Evolutionary conservation across 2,888 invertebrate species (phyloP).

Genomic region (Melolontha melolontha): DNA sequence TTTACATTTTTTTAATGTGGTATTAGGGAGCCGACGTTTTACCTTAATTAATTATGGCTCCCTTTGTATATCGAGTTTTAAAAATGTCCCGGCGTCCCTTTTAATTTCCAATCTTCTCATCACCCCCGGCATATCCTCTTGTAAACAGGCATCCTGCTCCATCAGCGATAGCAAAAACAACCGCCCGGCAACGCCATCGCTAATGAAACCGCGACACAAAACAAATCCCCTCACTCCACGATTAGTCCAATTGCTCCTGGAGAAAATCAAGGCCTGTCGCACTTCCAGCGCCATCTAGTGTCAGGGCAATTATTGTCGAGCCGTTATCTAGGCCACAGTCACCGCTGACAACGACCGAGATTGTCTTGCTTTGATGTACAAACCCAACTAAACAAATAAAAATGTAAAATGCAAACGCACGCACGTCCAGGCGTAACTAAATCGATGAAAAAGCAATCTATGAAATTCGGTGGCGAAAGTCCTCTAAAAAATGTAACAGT

Average conservation of each 20-base stretch:
- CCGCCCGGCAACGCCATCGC: conserved; percentile 27
- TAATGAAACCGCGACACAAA: conserved; percentile 55
- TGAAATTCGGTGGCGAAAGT: too few relatives aligned
- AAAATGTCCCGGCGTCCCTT: too few relatives aligned
- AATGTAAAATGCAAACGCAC: too few relatives aligned
- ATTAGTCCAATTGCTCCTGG: conserved; percentile 54
- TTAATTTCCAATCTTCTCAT: too few relatives aligned
- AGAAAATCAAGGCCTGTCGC: conserved; percentile 11
- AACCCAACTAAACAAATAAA: too few relatives aligned
- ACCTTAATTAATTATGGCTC: too few relatives aligned
- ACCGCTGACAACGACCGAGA: conserved; percentile 5
- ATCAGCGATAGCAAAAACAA: conserved; percentile 31
- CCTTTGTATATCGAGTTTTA: too few relatives aligned
- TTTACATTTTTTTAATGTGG: too few relatives aligned
- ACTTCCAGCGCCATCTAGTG: conserved; percentile 15
- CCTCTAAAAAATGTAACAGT: too few relatives aligned
- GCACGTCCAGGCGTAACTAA: too few relatives aligned
- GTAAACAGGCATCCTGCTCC: conserved; percentile 16
- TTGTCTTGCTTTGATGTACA: neutral
- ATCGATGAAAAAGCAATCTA: too few relatives aligned
- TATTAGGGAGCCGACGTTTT: too few relatives aligned
- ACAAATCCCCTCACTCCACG: conserved; percentile 48
- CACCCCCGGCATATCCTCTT: neutral
- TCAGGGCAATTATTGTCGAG: conserved; percentile 17
- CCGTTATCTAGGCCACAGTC: conserved; percentile 7